Evolutionary conservation across 2,113 vertebrate genomes (phyloP).

Genomic region (Hypomesus transpacificus): DNA sequence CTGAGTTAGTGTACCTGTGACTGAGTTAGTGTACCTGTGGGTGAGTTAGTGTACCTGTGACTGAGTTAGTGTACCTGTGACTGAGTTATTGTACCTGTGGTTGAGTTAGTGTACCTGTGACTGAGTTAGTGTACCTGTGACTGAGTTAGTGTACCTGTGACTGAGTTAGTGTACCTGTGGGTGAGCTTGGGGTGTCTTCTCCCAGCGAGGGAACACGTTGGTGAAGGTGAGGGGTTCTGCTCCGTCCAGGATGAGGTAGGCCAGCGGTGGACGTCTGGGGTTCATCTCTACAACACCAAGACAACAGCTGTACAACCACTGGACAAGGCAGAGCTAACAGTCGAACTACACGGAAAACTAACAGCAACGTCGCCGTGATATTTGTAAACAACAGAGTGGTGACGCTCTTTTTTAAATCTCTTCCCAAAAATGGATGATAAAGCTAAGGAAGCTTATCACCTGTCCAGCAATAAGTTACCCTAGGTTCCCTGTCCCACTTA

Average conservation of each 20-base stretch:
- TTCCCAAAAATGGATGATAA: no score
- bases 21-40: constrained; percentile 50
- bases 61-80: constrained; percentile 48
- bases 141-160: constrained; percentile 39
- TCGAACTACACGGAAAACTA: not conserved
- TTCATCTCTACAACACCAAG: constrained; percentile 64
- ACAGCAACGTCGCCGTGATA: no score
- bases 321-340: not conserved
- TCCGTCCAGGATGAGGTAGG: constrained; percentile 71
- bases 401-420: no score
- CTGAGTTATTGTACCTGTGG: constrained; percentile 48
- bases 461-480: no score
- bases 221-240: constrained; percentile 77
- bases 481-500: constrained; percentile 18
- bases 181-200: constrained; percentile 45
- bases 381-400: not conserved
- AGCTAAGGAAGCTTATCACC: no score
- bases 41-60: constrained; percentile 48
- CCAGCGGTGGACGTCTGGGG: constrained; percentile 65
- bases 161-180: constrained; percentile 45
- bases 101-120: constrained; percentile 48
- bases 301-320: not conserved
- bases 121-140: constrained; percentile 48
- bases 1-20: no score
- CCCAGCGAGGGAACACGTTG: constrained; percentile 77